These are phyloP conservation scores for Coregonus clupeaformis DNA, from an alignment of 2,113 vertebrate species.

Conservation along the genomic window DNA sequence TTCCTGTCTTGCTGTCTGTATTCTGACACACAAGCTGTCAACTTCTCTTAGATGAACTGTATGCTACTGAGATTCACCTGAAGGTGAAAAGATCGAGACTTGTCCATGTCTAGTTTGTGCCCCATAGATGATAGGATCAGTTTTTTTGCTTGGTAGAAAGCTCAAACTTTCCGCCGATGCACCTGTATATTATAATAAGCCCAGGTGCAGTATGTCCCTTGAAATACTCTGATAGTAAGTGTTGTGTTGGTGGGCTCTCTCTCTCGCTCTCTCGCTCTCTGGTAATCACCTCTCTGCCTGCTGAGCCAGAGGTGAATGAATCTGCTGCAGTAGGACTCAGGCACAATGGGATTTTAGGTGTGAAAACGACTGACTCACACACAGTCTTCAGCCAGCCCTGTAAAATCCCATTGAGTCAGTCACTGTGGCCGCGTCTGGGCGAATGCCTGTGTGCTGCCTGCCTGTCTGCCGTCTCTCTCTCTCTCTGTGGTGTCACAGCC, in stretches of 20 bases:
- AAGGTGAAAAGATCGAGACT: too few relatives aligned
- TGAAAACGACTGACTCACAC: slow-evolving; percentile 59
- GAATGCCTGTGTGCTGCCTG: slow-evolving; percentile 31
- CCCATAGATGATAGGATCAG: slow-evolving; percentile 40
- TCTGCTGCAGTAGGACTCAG: slow-evolving; percentile 58
- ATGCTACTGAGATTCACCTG: neutral
- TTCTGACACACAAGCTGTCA: slow-evolving; percentile 23
- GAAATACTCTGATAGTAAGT: slow-evolving; percentile 26
- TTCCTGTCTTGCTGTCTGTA: slow-evolving; percentile 12
- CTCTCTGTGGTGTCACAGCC: slow-evolving; percentile 42
- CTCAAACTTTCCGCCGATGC: slow-evolving; percentile 20
- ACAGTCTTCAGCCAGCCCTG: slow-evolving; percentile 44
- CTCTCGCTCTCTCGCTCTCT: slow-evolving; percentile 13
- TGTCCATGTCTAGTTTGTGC: too few relatives aligned
- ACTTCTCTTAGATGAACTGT: slow-evolving; percentile 17
- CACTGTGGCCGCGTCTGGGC: slow-evolving; percentile 33
- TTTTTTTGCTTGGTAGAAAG: slow-evolving; percentile 27
- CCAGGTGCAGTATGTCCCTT: slow-evolving; percentile 21
- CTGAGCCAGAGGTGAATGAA: slow-evolving; percentile 53
- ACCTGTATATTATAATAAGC: slow-evolving; percentile 36
- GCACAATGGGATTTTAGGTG: slow-evolving; percentile 64
- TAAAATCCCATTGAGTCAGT: slow-evolving; percentile 60
- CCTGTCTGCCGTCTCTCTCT: slow-evolving; percentile 39
- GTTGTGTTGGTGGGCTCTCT: slow-evolving; percentile 33
- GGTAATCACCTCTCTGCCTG: slow-evolving; percentile 51